A percentile compares a stretch with the other conserved stretches of the same genome.
Conservation (phyloP, 2,113 vertebrate genomes). For the Labrus mixtus region DNA sequence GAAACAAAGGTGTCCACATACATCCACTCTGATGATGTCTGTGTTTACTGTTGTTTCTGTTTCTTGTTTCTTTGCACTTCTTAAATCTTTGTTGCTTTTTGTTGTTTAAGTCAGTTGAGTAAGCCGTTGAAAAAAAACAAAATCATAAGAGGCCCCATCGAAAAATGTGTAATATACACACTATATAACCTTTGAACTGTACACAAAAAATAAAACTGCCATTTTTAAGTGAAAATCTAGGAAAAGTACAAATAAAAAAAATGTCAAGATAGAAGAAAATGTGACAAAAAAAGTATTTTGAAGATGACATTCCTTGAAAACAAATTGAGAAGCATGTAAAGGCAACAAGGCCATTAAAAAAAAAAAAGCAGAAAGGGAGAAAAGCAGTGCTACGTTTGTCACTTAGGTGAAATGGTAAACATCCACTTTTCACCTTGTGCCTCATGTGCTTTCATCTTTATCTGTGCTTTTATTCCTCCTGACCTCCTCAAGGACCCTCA, state of each 20-base stretch:
- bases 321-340: conserved; percentile 88
- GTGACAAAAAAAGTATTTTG: conserved; percentile 81
- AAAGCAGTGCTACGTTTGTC: conserved; percentile 78
- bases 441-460: conserved; percentile 77
- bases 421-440: conserved; percentile 87
- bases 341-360: conserved; percentile 80
- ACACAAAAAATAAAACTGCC: conserved; percentile 83
- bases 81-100: conserved; percentile 59
- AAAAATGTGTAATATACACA: conserved; percentile 96
- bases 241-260: conserved; percentile 75
- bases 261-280: conserved; percentile 49
- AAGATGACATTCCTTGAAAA: conserved; percentile 88
- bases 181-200: conserved; percentile 91
- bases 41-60: conserved; percentile 27
- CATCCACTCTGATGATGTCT: conserved; percentile 85
- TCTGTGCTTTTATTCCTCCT: conserved; percentile 70
- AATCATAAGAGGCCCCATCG: conserved; percentile 87
- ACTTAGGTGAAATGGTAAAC: conserved; percentile 80
- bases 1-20: conserved; percentile 78
- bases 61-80: conserved; percentile 33
- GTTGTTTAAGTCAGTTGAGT: conserved; percentile 58
- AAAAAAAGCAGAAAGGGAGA: background rate
- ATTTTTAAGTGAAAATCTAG: conserved; percentile 61
- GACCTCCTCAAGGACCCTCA: conserved; percentile 49
- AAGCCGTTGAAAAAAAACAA: conserved; percentile 88